Base-by-base conservation (phyloP, 2,113 vertebrate species). In the Campylomormyrus numenius region DNA sequence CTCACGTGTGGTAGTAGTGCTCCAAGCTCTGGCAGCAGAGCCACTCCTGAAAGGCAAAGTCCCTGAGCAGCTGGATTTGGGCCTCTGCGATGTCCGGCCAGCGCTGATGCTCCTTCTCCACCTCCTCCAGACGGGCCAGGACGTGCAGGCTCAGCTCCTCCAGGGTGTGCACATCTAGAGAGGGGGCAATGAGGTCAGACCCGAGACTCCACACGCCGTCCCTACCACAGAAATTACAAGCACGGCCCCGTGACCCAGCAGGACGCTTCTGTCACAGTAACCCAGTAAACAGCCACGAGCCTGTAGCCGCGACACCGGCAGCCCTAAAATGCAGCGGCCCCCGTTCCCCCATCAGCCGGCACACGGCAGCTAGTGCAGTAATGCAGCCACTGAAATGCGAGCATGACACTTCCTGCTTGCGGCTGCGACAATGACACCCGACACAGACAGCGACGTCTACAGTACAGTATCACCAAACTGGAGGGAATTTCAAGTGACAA, bases 41-140 rank as follows among this genome's bases (percentile, higher is more conserved):
- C 96, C 96, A 97, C 96, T 96, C 96, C 92, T 96, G 95, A 91
- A 96, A 95, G 90, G 96, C 96, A 94, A 97, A 95, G 93, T 96
- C 95, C 92, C 95, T 90, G 85, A 96, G 94, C 90, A 96, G 95
- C 91, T 95, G 95, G 93, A 94, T 92, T 91, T 96, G 94, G 85
- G 95, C 95, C 89, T 96, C 95, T 45, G 94, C 94, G 58, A 96
- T 94, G 92, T 96, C 93, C 92, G 93, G 93, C 96, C 96, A 95
- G 90, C 88, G 93, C 92, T 92, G 90, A 90, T 93, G 93, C 91
- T 96, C 95, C 92, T 93, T 94, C 88, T 96, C 94, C 91, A 95
- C 95, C 94, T 96, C 95, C 93, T 96, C 94, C 92, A 96, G 93
- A 88, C 95, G 94, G 91, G 94, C 95, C 74, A 96, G 91, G 50